These are phyloP conservation scores for Drosophila kohkoa DNA, from an alignment of 1,140 invertebrate genomes.

Conservation along the genomic window DNA sequence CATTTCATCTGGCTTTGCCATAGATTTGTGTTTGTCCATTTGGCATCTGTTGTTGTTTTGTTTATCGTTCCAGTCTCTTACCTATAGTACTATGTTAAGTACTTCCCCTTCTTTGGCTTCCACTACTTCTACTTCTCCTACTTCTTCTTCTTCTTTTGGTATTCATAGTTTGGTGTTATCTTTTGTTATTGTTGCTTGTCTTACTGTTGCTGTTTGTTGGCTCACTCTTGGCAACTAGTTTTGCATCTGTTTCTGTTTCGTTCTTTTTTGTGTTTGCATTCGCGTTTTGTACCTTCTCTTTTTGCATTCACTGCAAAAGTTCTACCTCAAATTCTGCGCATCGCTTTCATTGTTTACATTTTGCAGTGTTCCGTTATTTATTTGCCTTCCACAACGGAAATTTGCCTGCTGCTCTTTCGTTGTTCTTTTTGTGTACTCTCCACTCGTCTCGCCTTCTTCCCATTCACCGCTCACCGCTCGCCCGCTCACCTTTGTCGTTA, in stretches of 20 bases:
- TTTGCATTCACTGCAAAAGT: slow-evolving; percentile 37
- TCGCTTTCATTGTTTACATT: slow-evolving; percentile 78
- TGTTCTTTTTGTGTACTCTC: slow-evolving; percentile 15
- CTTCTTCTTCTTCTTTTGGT: not conserved
- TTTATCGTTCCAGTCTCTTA: slow-evolving; percentile 37
- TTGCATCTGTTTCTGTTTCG: slow-evolving; percentile 37
- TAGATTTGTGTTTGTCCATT: slow-evolving; percentile 54
- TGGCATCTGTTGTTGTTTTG: slow-evolving; percentile 36
- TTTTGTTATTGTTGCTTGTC: slow-evolving; percentile 24
- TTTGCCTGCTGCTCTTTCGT: slow-evolving; percentile 54
- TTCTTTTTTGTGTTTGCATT: slow-evolving; percentile 17
- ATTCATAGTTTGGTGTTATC: slow-evolving; percentile 9
- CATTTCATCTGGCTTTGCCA: slow-evolving; percentile 56
- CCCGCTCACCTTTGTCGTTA: not conserved
- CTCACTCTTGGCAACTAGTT: slow-evolving; percentile 37
- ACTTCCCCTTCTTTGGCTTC: not conserved
- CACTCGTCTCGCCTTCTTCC: no score
- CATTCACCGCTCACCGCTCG: not conserved
- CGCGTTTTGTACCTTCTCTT: slow-evolving; percentile 24
- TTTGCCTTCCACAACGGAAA: slow-evolving; percentile 75
- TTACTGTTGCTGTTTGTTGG: slow-evolving; percentile 2
- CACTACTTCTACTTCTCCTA: not conserved
- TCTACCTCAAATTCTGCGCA: slow-evolving; percentile 53
- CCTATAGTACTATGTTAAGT: slow-evolving; percentile 10
- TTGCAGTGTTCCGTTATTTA: slow-evolving; percentile 66